A percentile compares a stretch with the other conserved stretches of the same genome.
These are phyloP conservation scores for Euwallacea fornicatus DNA, from an alignment of 1,140 invertebrate genomes.

Conservation along the genomic window DNA sequence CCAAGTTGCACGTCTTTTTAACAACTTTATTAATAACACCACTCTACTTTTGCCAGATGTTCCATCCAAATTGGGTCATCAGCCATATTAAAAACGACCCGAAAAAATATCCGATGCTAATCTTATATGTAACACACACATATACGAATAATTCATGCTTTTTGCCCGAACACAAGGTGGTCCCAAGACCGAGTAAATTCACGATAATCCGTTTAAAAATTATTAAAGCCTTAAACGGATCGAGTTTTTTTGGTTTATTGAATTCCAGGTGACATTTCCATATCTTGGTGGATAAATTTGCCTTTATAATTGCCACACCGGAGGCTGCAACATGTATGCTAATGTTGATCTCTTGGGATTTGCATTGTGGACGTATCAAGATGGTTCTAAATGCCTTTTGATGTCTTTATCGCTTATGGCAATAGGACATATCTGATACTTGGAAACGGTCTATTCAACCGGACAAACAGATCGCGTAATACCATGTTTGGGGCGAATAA, in stretches of 20 bases:
- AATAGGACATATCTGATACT: too few relatives aligned
- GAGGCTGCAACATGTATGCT: background rate
- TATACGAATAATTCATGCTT: conserved; percentile 6
- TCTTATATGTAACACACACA: conserved; percentile 1
- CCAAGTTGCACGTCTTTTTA: background rate
- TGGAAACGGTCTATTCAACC: too few relatives aligned
- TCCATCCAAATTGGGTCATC: conserved; percentile 10
- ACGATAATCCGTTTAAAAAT: background rate
- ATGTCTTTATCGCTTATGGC: too few relatives aligned
- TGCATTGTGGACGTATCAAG: too few relatives aligned
- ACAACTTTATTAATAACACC: conserved; percentile 3
- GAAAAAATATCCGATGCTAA: conserved; percentile 3
- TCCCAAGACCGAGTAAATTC: background rate
- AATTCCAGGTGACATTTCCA: conserved; percentile 3
- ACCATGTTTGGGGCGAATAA: too few relatives aligned
- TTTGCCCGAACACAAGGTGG: background rate
- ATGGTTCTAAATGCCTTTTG: too few relatives aligned
- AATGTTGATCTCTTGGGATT: too few relatives aligned
- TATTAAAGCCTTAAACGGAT: background rate
- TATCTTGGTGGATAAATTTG: conserved; percentile 1
- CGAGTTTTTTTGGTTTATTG: conserved; percentile 1
- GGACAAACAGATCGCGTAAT: too few relatives aligned
- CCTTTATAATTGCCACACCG: conserved; percentile 1
- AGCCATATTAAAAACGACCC: conserved; percentile 7
- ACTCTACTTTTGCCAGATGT: conserved; percentile 10